Evolutionary conservation across 92 coral and sea anemone species (phyloP).

Genomic region (Micromussa lordhowensis): DNA sequence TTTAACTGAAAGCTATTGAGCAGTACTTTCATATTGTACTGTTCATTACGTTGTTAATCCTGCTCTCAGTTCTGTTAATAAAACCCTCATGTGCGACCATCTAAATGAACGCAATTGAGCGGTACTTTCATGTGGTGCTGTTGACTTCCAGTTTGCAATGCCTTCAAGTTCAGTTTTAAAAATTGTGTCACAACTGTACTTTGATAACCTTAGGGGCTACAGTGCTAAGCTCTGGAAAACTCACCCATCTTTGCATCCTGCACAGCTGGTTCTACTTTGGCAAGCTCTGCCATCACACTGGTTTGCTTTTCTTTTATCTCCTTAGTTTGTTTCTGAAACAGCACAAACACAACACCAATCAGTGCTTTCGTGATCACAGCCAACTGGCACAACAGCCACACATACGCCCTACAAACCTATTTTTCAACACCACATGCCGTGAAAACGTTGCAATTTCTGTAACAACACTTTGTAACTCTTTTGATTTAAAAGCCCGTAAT

Average conservation of each 20-base stretch:
- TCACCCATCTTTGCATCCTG: conserved; percentile 95
- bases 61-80: too few species aligned
- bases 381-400: neutral
- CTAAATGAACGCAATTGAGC: too few species aligned
- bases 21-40: too few species aligned
- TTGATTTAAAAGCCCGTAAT: neutral
- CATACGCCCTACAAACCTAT: neutral
- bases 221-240: neutral
- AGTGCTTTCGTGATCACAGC: too few species aligned
- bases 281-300: conserved; percentile 89
- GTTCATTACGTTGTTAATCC: too few species aligned
- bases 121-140: neutral
- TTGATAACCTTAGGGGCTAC: neutral
- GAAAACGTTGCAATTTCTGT: neutral
- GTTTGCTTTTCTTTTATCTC: conserved; percentile 93
- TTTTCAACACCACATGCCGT: neutral
- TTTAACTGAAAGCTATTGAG: too few species aligned
- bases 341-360: neutral
- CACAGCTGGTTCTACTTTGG: conserved; percentile 98
- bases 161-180: too few species aligned
- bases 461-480: neutral
- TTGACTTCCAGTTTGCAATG: too few species aligned
- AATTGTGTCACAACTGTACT: too few species aligned
- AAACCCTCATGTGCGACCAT: too few species aligned
- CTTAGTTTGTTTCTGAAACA: conserved; percentile 80